A percentile compares a stretch with the other conserved stretches of the same genome.
These are phyloP conservation scores for Yponomeuta malinellus DNA, from an alignment of 2,888 invertebrate genomes.

Conservation along the genomic window DNA sequence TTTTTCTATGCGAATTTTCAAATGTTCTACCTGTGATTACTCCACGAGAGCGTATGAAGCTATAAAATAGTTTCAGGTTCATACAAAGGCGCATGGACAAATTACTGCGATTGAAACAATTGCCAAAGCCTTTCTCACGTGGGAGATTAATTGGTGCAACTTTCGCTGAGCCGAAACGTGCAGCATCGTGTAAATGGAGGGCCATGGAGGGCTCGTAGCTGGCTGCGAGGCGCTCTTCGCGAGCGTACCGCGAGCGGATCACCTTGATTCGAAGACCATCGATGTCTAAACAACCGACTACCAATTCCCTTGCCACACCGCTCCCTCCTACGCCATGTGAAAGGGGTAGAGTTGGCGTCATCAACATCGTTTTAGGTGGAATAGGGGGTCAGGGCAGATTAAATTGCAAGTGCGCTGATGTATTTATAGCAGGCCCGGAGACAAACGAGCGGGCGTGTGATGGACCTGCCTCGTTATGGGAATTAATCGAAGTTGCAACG, in stretches of 20 bases:
- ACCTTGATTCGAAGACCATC: not conserved
- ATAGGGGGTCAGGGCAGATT: conserved; percentile 51
- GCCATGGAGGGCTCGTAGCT: conserved; percentile 39
- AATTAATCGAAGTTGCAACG: conserved; percentile 72
- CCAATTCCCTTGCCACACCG: not conserved
- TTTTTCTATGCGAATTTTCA: conserved; percentile 58
- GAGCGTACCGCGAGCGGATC: conserved; percentile 53
- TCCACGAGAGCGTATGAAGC: not conserved
- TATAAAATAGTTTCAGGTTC: not conserved
- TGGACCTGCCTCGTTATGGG: conserved; percentile 74
- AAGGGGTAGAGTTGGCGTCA: not conserved
- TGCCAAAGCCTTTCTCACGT: conserved; percentile 40
- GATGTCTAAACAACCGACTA: not conserved
- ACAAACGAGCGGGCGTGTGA: conserved; percentile 72
- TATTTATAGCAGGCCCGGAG: conserved; percentile 72
- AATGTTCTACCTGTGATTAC: conserved; percentile 31
- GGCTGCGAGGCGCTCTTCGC: conserved; percentile 27
- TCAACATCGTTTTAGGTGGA: not conserved
- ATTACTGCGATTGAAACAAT: conserved; percentile 40
- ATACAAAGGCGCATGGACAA: not conserved
- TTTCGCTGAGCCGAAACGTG: conserved; percentile 48
- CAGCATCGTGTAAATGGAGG: conserved; percentile 26
- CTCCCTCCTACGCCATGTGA: not conserved
- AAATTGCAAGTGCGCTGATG: conserved; percentile 74
- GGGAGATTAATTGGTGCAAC: conserved; percentile 57